phyloP scores from a whole-genome alignment of 2,113 vertebrate genomes.

The Cynocephalus volans region DNA sequence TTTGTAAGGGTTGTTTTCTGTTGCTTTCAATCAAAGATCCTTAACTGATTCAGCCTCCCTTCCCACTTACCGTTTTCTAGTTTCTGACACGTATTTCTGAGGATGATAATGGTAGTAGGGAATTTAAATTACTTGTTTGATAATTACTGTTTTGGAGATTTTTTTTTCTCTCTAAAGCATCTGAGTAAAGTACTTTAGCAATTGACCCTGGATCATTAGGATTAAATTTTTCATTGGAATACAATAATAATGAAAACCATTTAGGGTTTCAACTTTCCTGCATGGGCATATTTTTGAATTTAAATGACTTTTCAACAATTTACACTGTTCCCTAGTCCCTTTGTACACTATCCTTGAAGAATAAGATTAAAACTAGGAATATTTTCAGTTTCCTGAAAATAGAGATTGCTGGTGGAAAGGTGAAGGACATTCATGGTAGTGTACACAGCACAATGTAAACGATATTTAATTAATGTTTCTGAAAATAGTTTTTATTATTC shows the following conservation, averaged over 20 bases:
- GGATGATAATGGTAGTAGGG: not conserved
- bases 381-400: constrained; percentile 49
- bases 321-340: not conserved
- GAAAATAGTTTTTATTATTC: constrained; percentile 45
- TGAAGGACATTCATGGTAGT: not conserved
- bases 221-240: constrained; percentile 22
- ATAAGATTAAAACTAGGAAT: constrained; percentile 17
- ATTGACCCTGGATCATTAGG: not conserved
- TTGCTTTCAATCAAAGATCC: not conserved
- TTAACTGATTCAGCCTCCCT: not conserved
- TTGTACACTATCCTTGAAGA: constrained; percentile 24
- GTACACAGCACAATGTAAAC: constrained; percentile 7
- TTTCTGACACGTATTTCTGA: not conserved
- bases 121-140: constrained; percentile 41
- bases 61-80: not conserved
- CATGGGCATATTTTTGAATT: not conserved
- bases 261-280: not conserved
- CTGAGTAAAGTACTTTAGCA: not conserved
- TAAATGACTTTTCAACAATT: not conserved
- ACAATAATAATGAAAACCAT: not conserved
- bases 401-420: constrained; percentile 21
- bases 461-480: constrained; percentile 67
- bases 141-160: constrained; percentile 6
- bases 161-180: not conserved
- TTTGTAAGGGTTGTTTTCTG: not conserved